A percentile compares a stretch with the other conserved stretches of the same genome.
Evolutionary conservation across 2,888 invertebrate genomes (phyloP).

Genomic region (Cephus rjabovi): DNA sequence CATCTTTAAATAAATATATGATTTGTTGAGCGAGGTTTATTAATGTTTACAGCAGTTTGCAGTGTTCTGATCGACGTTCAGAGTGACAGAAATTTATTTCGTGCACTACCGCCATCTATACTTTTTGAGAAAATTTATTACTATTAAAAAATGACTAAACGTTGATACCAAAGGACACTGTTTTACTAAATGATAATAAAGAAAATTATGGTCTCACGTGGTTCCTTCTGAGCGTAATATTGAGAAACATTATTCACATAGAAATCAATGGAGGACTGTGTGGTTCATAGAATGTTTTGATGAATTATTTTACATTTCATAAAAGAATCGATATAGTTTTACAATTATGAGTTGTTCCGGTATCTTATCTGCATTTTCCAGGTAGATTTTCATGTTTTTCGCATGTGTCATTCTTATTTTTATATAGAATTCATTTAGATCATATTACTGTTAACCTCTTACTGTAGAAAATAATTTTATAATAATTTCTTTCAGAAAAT

Average conservation of each 20-base stretch:
- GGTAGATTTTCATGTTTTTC: slow-evolving; percentile 34
- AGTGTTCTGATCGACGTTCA: not conserved
- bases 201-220: not conserved
- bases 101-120: not conserved
- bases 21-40: not conserved
- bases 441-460: not conserved
- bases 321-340: not conserved
- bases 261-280: not conserved
- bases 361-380: slow-evolving; percentile 44
- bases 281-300: not conserved
- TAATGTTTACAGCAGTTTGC: not conserved
- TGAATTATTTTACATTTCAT: not conserved
- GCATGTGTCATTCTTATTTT: not conserved
- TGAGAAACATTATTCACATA: not conserved
- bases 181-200: not conserved
- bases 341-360: slow-evolving; percentile 15
- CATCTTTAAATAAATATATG: not conserved
- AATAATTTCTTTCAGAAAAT: not conserved
- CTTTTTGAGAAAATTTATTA: not conserved
- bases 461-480: not conserved
- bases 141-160: not conserved
- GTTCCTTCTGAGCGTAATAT: not conserved
- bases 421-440: not conserved
- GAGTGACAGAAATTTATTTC: not conserved
- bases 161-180: not conserved